These are phyloP conservation scores for Chloebia gouldiae DNA, from an alignment of 2,113 vertebrate species.

Conservation along the genomic window DNA sequence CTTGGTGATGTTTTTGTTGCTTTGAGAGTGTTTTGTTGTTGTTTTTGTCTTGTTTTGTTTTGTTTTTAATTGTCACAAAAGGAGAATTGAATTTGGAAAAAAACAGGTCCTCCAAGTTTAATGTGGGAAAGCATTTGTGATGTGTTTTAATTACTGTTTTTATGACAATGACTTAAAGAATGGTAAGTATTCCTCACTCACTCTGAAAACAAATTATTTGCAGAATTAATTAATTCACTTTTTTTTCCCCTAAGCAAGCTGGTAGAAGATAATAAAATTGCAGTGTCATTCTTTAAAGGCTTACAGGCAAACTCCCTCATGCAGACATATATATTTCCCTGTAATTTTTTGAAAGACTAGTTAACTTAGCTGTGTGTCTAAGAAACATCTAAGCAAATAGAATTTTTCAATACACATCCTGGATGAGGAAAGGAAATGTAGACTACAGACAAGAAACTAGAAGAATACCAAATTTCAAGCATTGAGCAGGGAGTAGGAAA, in stretches of 20 bases:
- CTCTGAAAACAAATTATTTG: background rate
- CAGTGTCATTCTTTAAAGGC: background rate
- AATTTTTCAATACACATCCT: background rate
- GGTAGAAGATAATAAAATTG: background rate
- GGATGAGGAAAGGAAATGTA: background rate
- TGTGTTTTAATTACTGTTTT: background rate
- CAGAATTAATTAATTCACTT: background rate
- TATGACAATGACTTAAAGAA: background rate
- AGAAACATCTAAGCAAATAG: background rate
- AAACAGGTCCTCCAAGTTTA: background rate
- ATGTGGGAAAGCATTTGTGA: background rate
- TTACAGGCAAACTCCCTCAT: background rate
- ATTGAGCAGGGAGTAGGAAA: background rate
- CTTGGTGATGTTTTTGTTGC: background rate
- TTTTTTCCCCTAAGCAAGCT: background rate
- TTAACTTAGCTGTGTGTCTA: background rate
- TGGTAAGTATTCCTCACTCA: background rate
- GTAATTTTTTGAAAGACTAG: background rate
- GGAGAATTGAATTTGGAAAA: background rate
- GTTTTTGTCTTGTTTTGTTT: background rate
- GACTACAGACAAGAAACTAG: background rate
- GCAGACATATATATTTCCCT: background rate
- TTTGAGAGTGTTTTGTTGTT: background rate
- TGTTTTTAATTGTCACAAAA: background rate
- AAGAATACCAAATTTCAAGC: background rate